Base-by-base conservation (phyloP, 2,797 vertebrate species). In the Pseudomugil tenellus region DNA sequence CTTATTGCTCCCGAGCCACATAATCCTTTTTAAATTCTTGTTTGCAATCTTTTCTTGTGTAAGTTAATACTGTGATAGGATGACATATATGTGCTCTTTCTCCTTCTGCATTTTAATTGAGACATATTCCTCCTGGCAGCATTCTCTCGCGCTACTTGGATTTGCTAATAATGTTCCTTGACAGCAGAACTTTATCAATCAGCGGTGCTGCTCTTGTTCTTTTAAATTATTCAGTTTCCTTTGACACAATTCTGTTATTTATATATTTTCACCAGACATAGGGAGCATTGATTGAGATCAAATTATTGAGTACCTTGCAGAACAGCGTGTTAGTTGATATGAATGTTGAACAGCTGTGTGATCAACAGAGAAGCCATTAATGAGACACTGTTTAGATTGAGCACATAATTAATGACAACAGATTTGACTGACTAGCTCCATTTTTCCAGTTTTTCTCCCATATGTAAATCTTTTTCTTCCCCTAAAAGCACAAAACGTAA, bases 351-450 rank as follows among this genome's bases (percentile, higher is more conserved):
- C 48, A 51, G 48, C n/a, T 25, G 48, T 23, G 13, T 51, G 21
- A 23, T 12, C 48, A 51, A 51, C 23, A 5, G 21, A 37, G 23
- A 67, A 48, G 6, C 16, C 9, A 14, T 32, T 57, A 26, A 67
- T 39, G 37, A 55, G 41, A 69, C 56, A 17, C 56, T 41, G 29
- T 63, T 71, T 58, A 58, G 57, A 69, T 16, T 31, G 31, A 59
- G 37, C 14, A 48, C 23, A 43, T 61, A 43, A 67, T 70, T 55
- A 65, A 64, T 70, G 37, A 26, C 23, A 41, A 31, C 28, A 26
- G 53, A 39, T 35, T 6, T 41, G 34, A 60, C 7, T 39, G 35
- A 53, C 32, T 3, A 23, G 14, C 55, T 51, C 19, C 35, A 53
- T 55, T 51, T 56, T 48, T 2, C 7, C 37, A 48, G 21, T 57